These are phyloP conservation scores for Eledone cirrhosa DNA, from an alignment of 2,888 invertebrate genomes.

Conservation along the genomic window DNA sequence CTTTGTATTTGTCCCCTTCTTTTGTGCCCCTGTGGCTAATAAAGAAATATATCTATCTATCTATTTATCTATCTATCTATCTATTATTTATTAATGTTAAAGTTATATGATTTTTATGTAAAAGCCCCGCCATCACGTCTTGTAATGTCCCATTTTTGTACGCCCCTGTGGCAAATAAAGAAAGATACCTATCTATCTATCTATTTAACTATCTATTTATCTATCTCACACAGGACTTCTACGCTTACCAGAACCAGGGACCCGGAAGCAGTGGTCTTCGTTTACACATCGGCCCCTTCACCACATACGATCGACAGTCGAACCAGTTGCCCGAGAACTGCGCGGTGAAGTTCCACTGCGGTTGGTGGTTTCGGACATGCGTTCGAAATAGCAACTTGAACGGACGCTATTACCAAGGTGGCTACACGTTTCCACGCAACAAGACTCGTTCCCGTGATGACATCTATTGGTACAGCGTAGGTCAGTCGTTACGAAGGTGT, in stretches of 20 bases:
- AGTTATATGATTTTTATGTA: too few relatives aligned
- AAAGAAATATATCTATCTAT: too few relatives aligned
- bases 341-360: conserved; percentile 39
- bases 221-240: conserved; percentile 33
- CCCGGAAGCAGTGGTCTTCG: conserved; percentile 41
- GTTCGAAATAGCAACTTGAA: conserved; percentile 43
- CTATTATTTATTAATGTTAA: too few relatives aligned
- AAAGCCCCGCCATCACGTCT: too few relatives aligned
- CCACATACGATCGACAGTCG: conserved; percentile 37
- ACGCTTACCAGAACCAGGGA: conserved; percentile 36
- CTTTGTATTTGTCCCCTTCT: too few relatives aligned
- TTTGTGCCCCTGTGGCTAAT: too few relatives aligned
- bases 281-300: conserved; percentile 39
- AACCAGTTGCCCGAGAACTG: conserved; percentile 37
- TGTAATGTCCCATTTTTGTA: too few relatives aligned
- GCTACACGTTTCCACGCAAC: conserved; percentile 31
- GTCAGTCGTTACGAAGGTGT: conserved; percentile 37
- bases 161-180: too few relatives aligned
- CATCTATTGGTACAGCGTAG: conserved; percentile 42
- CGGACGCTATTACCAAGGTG: conserved; percentile 39
- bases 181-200: too few relatives aligned
- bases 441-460: conserved; percentile 35
- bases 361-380: conserved; percentile 43
- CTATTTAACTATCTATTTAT: not conserved
- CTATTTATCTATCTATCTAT: too few relatives aligned